Conservation (phyloP, 2,888 invertebrate genomes). For the Phorcus lineatus region DNA sequence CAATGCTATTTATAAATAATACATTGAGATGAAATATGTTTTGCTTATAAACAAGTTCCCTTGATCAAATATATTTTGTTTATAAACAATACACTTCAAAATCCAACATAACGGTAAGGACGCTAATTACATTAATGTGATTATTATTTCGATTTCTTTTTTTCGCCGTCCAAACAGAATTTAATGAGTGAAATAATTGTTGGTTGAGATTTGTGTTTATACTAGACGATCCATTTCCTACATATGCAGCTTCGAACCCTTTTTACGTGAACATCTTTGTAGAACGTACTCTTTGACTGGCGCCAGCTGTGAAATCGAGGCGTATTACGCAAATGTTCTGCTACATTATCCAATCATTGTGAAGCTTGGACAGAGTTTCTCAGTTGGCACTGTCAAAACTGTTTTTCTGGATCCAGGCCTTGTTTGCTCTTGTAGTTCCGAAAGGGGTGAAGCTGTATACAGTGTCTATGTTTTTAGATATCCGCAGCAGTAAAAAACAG, state of each 20-base stretch:
- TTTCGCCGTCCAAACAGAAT: background rate
- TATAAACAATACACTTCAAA: too few relatives aligned
- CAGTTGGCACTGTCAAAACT: slow-evolving; percentile 11
- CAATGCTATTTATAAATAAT: too few relatives aligned
- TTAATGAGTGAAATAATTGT: background rate
- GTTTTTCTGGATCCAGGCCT: background rate
- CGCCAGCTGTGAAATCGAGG: background rate
- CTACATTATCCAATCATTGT: slow-evolving; percentile 10
- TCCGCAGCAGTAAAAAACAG: slow-evolving; percentile 11
- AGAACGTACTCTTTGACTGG: background rate
- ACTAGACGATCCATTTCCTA: background rate
- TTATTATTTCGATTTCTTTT: background rate
- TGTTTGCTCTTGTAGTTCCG: slow-evolving; percentile 10
- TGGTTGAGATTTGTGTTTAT: background rate
- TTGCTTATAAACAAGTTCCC: too few relatives aligned
- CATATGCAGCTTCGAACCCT: background rate
- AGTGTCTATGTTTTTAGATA: slow-evolving; percentile 10
- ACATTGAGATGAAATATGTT: too few relatives aligned
- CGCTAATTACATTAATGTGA: background rate
- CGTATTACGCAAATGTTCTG: background rate
- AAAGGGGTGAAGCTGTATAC: slow-evolving; percentile 3
- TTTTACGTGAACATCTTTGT: slow-evolving; percentile 13
- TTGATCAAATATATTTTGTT: too few relatives aligned
- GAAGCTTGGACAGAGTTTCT: background rate
- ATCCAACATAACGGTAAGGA: too few relatives aligned